Percentiles rank a stretch among this genome's conserved stretches.
These are phyloP conservation scores for Artemisiospiza belli DNA, from an alignment of 2,113 vertebrate species.

Conservation along the genomic window DNA sequence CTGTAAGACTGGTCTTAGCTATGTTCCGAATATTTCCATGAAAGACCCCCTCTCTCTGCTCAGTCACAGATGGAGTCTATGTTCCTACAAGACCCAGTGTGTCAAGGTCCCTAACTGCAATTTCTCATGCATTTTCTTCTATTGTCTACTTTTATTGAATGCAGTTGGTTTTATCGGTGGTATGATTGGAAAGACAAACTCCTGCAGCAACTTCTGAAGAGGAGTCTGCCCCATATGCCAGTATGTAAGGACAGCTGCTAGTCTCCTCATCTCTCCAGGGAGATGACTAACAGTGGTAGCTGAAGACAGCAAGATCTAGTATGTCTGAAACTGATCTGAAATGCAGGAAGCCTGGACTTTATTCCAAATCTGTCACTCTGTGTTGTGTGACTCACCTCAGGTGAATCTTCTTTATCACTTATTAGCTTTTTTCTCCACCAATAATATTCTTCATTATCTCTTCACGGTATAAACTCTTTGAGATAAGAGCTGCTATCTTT, in stretches of 20 bases:
- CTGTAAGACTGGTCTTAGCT: background rate
- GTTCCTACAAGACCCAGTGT: background rate
- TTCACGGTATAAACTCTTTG: background rate
- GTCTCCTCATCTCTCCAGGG: background rate
- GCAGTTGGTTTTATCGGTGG: background rate
- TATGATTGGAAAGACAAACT: background rate
- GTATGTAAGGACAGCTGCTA: background rate
- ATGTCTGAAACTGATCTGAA: background rate
- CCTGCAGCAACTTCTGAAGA: background rate
- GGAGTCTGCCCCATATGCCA: background rate
- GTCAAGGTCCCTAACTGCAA: background rate
- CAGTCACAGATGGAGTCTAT: accelerated
- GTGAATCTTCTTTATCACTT: background rate
- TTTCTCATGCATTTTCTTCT: background rate
- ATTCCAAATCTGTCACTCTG: background rate
- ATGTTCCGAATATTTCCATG: background rate
- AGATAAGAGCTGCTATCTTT: background rate
- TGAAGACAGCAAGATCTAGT: slow-evolving; percentile 9
- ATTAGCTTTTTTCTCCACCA: background rate
- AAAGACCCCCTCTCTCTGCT: background rate
- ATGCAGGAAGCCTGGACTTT: background rate
- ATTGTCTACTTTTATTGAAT: background rate
- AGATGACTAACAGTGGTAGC: background rate
- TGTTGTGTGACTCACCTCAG: background rate
- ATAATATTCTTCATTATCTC: background rate